Evolutionary conservation across 2,113 vertebrate species (phyloP), one percentile per base, ranked within the genome.

Genomic region (Sinocyclocheilus anshuiensis): DNA sequence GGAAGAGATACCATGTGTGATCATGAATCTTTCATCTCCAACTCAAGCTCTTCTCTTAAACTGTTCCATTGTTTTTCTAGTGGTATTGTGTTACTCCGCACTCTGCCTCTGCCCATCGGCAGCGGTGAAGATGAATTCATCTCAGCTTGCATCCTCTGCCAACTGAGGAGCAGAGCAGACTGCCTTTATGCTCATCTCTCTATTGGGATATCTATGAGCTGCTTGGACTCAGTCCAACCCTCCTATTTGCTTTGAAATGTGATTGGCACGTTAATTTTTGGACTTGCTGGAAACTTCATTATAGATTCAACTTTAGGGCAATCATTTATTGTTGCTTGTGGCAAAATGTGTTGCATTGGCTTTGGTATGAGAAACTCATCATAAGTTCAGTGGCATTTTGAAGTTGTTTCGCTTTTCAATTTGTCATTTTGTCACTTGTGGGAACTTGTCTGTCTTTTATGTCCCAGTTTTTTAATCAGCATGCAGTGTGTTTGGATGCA

Each of bases 381-480:
- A 10, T 57, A 22, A 29, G 20, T 39, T 79, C 18, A 50, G 29
- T 79, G 29, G 20, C 39, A 63, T 81, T 59, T 80, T 6, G 22
- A 63, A 45, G 33, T 50, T 22, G 45, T 82, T 69, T 82, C 2
- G 0, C 26, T 33, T 72, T 55, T 42, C 1, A 33, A 55, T 33
- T 69, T 72, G 45, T 71, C 18, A 1, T 42, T 57, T 48, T 93
- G 91, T 93, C 92, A 92, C 92, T 85, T 94, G 92, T 89, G 91
- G 87, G 87, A 91, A 93, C 94, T 91, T 95, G 92, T 85, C 50
- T 77, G 55, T 33, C 61, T 84, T 87, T 77, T 79, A 77, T 85
- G 63, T 86, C 76, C 72, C 82, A 74, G 39, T 42, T 88, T 87
- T 91, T 83, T 50, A 11, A 85, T 77, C 69, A 48, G 83, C 86